These are phyloP conservation scores for Salpingus planirostris DNA, from an alignment of 2,888 invertebrate genomes.

Conservation along the genomic window DNA sequence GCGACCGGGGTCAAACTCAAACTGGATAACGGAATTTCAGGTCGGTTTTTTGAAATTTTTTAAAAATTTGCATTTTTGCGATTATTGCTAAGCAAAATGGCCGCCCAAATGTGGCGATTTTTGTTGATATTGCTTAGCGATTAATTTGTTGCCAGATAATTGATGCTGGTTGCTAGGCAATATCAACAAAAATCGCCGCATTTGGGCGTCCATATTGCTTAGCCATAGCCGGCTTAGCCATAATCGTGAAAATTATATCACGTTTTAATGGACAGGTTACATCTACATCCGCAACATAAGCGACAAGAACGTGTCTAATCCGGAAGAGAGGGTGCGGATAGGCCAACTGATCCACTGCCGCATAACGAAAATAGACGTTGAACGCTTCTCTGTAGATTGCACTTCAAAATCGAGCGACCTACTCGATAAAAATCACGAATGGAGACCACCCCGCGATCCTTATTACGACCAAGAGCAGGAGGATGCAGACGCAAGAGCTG, in stretches of 20 bases:
- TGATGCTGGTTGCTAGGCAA: too few species aligned
- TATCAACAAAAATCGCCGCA: too few species aligned
- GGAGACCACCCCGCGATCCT: slow-evolving; percentile 80
- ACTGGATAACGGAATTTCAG: slow-evolving; percentile 80
- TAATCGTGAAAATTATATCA: too few species aligned
- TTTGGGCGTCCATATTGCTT: too few species aligned
- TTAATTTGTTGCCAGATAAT: too few species aligned
- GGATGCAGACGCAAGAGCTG: slow-evolving; percentile 67
- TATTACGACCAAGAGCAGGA: slow-evolving; percentile 86
- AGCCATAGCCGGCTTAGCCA: too few species aligned
- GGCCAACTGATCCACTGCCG: slow-evolving; percentile 80
- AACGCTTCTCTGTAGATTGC: slow-evolving; percentile 86
- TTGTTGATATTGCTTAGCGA: too few species aligned
- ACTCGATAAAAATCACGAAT: slow-evolving; percentile 80
- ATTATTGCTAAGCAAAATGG: too few species aligned
- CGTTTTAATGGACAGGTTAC: too few species aligned
- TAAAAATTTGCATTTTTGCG: background rate
- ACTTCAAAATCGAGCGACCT: slow-evolving; percentile 91
- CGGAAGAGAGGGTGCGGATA: slow-evolving; percentile 81
- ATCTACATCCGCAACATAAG: slow-evolving; percentile 90
- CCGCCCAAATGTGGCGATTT: too few species aligned
- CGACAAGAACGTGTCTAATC: slow-evolving; percentile 87
- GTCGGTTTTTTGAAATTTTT: slow-evolving; percentile 32
- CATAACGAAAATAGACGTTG: slow-evolving; percentile 92
- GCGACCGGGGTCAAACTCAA: slow-evolving; percentile 85